Evolutionary conservation across 2,888 invertebrate species (phyloP), one percentile per base, ranked within the genome.

Genomic region (Nomada flava): DNA sequence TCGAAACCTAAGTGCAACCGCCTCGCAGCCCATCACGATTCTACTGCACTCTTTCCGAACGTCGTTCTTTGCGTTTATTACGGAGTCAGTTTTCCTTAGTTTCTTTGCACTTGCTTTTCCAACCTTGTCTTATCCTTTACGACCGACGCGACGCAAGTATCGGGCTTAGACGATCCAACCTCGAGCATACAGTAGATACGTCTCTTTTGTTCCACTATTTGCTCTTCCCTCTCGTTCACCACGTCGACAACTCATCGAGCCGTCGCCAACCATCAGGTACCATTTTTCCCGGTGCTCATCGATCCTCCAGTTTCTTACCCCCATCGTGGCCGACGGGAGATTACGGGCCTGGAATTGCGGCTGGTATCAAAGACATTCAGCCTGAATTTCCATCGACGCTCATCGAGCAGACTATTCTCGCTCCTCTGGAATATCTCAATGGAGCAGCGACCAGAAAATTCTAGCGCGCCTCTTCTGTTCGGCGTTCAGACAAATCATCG

Each of bases 251-350:
- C 15, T 3, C 47, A 15, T 47, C 47, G 47, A 47, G 3, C 47
- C 47, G 13, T 47, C 47, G 47, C 47, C 47, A 15, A 3, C 15
- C 47, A 3, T 2, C 15, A 2, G 47, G 3, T 15, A 13, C 11
- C 15, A 47, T 71, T 67, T 62, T 67, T 73, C 44, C 52, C 1
- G 18, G 4, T 36, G 26, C 67, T 63, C 52, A 36, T 76, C 65
- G 62, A 60, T 84, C 72, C 47, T 52, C 26, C 65, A 13, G 44
- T n/a, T 76, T 42, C 52, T 76, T 42, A 15, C 75, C 47, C 44
- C 5, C 2, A 15, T 44, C 3, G 64, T 18, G 20, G 7, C 18
- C 36, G 36, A 36, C 36, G 36, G 5, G 13, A 15, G 63, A 65
- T 50, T 2, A 36, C 36, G 36, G 36, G 36, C 36, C 36, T 7